Evolutionary conservation across 2,888 invertebrate genomes (phyloP), one percentile per base, ranked within the genome.

Genomic region (Andrena flavipes): DNA sequence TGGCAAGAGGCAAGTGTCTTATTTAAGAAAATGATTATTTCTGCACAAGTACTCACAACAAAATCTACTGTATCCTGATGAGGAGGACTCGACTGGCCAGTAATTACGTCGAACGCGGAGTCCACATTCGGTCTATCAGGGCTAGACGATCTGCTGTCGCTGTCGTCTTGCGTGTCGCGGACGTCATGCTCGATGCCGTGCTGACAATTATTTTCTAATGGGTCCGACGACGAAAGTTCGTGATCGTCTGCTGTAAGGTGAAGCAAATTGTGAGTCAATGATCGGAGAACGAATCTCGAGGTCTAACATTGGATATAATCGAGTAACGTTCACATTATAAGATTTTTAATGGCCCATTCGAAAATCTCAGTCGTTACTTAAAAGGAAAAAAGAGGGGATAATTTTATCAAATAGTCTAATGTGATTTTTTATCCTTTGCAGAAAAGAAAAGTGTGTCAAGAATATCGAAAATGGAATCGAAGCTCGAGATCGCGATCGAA

Each of bases 31-130:
- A 23, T 20, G 4, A 35, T 5, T 29, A 2, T 16, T 23, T 16
- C 3, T 1, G 16, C 6, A 1, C 0, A 64, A 35, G 23, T 68
- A 82, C 84, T 89, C 70, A 90, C 89, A 42, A 82, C 76, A 35
- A 87, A 89, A 49, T 91, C 88, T 23, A 90, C 86, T 7, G 89
- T 88, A 63, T 90, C 89, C 67, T 81, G 85, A 64, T 76, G 80
- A n/a, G 85, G 85, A 13, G 87, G 86, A 80, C 83, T 88, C 23
- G 89, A 79, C 59, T 87, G 82, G 42, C 77, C 78, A 6, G 88
- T 88, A 70, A 92, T 91, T 60, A 92, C 78, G 78, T 92, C 89
- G 74, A 92, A 92, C 10, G 92, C 91, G 30, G 90, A 82, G 33
- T 89, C 87, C 6, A 33, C 72, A 10, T 81, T 81, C 23, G 79